A percentile compares a stretch with the other conserved stretches of the same genome.
phyloP scores from a whole-genome alignment of 2,797 vertebrate genomes.

The Hydrolagus colliei region DNA sequence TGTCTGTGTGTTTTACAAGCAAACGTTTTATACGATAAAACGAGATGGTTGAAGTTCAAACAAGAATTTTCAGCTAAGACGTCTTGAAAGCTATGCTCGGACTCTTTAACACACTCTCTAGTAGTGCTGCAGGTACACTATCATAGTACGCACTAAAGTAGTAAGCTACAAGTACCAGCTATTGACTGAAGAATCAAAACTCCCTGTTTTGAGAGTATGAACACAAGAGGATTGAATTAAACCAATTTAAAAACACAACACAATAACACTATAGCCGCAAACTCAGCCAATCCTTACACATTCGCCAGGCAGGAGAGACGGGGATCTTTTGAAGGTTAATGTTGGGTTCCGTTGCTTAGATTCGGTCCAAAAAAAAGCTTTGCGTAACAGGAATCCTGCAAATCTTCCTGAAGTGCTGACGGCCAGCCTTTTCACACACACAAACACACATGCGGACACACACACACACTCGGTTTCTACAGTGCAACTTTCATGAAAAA shows the following conservation, averaged over 20 bases:
- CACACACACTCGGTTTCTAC: background rate
- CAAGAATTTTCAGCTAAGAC: background rate
- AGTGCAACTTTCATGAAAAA: conserved; percentile 10
- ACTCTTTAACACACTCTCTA: too few relatives aligned
- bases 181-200: background rate
- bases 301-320: too few relatives aligned
- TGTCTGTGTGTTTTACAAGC: background rate
- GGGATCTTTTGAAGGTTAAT: too few relatives aligned
- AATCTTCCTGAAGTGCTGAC: background rate
- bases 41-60: background rate
- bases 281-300: too few relatives aligned
- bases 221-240: too few relatives aligned
- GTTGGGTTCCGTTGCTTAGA: too few relatives aligned
- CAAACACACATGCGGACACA: background rate
- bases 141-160: too few relatives aligned
- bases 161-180: too few relatives aligned
- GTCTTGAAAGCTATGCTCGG: too few relatives aligned
- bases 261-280: background rate
- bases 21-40: background rate
- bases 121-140: too few relatives aligned
- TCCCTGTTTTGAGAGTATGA: background rate
- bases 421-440: background rate
- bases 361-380: background rate
- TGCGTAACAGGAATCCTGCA: background rate
- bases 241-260: background rate